A percentile compares a stretch with the other conserved stretches of the same genome.
These are phyloP conservation scores for Puma concolor DNA, from an alignment of 2,113 vertebrate genomes.

Conservation along the genomic window DNA sequence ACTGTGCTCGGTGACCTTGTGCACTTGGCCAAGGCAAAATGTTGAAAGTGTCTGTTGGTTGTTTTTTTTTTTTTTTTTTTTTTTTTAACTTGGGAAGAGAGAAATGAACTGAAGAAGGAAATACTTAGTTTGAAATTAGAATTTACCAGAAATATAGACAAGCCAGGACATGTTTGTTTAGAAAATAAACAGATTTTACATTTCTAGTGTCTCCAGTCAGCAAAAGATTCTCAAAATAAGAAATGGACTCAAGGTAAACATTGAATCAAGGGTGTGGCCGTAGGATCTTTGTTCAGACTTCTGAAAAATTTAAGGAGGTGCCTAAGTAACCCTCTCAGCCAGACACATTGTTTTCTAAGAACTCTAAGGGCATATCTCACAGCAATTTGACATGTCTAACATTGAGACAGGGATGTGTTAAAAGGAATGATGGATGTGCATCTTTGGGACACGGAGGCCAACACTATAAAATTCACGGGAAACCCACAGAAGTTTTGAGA, in stretches of 20 bases:
- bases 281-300: not conserved
- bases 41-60: not conserved
- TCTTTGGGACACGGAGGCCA: not conserved
- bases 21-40: not conserved
- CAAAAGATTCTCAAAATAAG: slow-evolving; percentile 7
- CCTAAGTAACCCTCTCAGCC: not conserved
- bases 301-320: not conserved
- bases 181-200: not conserved
- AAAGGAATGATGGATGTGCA: not conserved
- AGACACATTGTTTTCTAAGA: not conserved
- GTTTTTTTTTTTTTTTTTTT: not conserved
- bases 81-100: not conserved
- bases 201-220: not conserved
- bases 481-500: not conserved
- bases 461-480: not conserved
- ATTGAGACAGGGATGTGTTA: not conserved
- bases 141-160: not conserved
- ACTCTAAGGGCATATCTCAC: not conserved
- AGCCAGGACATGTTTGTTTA: not conserved
- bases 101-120: not conserved
- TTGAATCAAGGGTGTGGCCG: not conserved
- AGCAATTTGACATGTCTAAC: not conserved
- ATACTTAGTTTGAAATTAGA: slow-evolving; percentile 17
- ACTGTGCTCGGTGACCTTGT: not conserved
- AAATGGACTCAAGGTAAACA: not conserved